These are phyloP conservation scores for Standfussiana lucernea DNA, from an alignment of 2,888 invertebrate genomes.

Conservation along the genomic window DNA sequence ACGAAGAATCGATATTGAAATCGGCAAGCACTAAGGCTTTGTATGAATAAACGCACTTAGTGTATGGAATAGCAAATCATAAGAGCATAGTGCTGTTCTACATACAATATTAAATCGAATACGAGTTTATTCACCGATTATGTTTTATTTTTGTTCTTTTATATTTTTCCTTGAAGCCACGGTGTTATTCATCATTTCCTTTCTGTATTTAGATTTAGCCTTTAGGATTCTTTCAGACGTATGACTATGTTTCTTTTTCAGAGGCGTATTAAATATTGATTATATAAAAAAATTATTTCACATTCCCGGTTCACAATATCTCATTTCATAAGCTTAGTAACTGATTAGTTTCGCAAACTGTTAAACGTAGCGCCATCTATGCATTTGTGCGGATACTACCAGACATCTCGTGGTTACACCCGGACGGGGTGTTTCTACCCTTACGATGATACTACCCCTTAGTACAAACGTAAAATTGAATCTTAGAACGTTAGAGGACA, in stretches of 20 bases:
- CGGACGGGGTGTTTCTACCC: constrained; percentile 6
- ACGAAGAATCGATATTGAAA: constrained; percentile 83
- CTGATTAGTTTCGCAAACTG: not conserved
- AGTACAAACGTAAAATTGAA: not conserved
- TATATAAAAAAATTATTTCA: not conserved
- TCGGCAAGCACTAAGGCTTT: constrained; percentile 74
- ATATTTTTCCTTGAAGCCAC: constrained; percentile 36
- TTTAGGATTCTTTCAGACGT: not conserved
- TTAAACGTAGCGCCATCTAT: constrained; percentile 46
- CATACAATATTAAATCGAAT: constrained; percentile 61
- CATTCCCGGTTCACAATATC: not conserved
- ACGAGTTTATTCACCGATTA: constrained; percentile 51
- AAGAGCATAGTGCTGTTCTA: constrained; percentile 66
- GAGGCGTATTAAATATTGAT: not conserved
- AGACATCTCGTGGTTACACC: not conserved
- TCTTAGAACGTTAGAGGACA: not conserved
- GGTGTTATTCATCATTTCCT: constrained; percentile 10
- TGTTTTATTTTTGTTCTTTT: constrained; percentile 25
- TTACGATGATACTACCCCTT: not conserved
- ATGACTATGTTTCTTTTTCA: not conserved
- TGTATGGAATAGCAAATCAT: constrained; percentile 65
- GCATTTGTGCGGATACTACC: constrained; percentile 19
- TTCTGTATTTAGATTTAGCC: constrained; percentile 13
- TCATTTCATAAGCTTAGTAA: not conserved
- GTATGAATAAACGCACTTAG: constrained; percentile 72